Evolutionary conservation across 2,888 invertebrate genomes (phyloP).

Genomic region (Drosophila fungiperda): DNA sequence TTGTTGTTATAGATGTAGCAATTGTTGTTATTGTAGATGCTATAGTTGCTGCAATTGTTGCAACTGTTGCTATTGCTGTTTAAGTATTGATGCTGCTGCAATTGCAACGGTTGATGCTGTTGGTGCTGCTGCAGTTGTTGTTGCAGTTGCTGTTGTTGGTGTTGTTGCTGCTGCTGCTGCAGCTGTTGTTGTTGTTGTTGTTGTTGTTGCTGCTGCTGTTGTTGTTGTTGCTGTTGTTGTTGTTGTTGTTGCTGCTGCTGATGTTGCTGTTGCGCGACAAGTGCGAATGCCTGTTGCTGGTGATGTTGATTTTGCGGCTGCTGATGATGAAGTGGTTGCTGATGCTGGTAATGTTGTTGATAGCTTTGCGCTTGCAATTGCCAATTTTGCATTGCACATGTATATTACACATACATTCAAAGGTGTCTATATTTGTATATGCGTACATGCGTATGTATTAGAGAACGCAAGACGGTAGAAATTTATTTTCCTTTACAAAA

Average conservation of each 20-base stretch:
- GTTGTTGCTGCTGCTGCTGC: constrained; percentile 30
- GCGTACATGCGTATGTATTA: constrained; percentile 35
- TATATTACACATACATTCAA: constrained; percentile 50
- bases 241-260: constrained; percentile 49
- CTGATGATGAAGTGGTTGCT: constrained; percentile 46
- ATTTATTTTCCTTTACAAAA: constrained; percentile 7
- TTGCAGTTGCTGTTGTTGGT: constrained; percentile 11
- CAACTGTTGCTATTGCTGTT: constrained; percentile 52
- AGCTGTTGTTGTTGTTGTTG: constrained; percentile 31
- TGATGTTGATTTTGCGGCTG: constrained; percentile 32
- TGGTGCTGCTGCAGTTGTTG: constrained; percentile 20
- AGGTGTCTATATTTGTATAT: constrained; percentile 40
- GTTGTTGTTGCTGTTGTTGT: constrained; percentile 27
- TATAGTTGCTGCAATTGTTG: constrained; percentile 59
- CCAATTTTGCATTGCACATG: constrained; percentile 83
- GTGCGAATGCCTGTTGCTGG: constrained; percentile 65
- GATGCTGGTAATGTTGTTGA: constrained; percentile 66
- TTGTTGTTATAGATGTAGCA: constrained; percentile 41
- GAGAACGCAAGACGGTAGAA: constrained; percentile 25
- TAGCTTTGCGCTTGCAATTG: constrained; percentile 78
- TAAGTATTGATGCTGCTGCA: constrained; percentile 17
- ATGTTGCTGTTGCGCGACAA: constrained; percentile 63
- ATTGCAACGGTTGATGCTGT: constrained; percentile 37
- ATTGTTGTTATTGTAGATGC: constrained; percentile 45
- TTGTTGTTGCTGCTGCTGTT: constrained; percentile 61